Evolutionary conservation across 2,113 vertebrate genomes (phyloP).

Genomic region (Ceuthmochares aereus): DNA sequence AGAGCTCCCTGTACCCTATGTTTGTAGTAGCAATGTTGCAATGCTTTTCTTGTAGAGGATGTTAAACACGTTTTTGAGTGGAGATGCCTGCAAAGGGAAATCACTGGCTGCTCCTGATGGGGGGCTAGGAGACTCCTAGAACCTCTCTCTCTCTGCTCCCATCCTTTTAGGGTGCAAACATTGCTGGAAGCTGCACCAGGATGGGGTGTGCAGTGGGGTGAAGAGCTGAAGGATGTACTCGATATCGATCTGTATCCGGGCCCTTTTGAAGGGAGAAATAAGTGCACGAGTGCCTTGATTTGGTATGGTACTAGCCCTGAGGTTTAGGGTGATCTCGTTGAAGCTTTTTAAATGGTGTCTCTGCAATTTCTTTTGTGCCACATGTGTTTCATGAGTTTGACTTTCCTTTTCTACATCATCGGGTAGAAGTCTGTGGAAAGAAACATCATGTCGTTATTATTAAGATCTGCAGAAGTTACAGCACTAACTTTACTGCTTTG

Average conservation of each 20-base stretch:
- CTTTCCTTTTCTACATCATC: background rate
- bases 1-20: background rate
- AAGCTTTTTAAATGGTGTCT: background rate
- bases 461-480: background rate
- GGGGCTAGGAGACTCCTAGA: background rate
- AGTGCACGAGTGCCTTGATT: background rate
- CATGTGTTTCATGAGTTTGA: rapidly evolving
- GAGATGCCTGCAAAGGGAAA: background rate
- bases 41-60: background rate
- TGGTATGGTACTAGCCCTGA: background rate
- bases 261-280: background rate
- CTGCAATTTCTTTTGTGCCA: background rate
- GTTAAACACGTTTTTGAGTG: background rate
- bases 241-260: background rate
- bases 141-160: background rate
- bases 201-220: background rate
- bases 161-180: background rate
- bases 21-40: background rate
- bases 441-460: background rate
- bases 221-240: background rate
- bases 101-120: background rate
- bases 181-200: background rate
- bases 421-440: background rate
- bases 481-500: background rate
- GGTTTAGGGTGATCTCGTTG: background rate